Base-by-base conservation (phyloP, 2,113 vertebrate genomes). In the Brevimyrus niger region DNA sequence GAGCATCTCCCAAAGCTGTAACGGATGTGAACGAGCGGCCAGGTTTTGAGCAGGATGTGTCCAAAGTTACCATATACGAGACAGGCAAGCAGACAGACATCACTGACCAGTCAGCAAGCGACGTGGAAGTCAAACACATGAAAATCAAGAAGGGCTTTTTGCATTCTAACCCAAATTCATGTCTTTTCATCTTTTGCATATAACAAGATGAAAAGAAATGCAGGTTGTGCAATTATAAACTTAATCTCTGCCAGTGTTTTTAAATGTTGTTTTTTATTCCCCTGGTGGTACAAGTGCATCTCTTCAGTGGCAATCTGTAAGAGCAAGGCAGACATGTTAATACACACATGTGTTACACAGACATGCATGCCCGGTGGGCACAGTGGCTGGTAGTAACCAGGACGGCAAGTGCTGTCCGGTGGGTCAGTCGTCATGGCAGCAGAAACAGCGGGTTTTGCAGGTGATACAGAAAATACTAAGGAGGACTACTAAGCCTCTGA, bases 281-380 rank as follows among this genome's bases (percentile, higher is more conserved):
- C 88, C 55, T 92, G 44, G 92, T 88, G 91, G 93, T 91, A 91
- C 92, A 93, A 96, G 95, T 94, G 95, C 93, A 95, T 96, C 94
- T 95, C 95, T 92, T 94, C 94, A 91, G 92, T 92, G 95, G 94
- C 91, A 96, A 98, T 99, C 98, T 99, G 98, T 96, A 98, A 97
- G 96, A 97, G 98, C 98, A 99, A 98, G 97, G 98, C 98, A 99
- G 96, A 99, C 96, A 96, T 94, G 97, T 99, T 99, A 99, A 97
- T 96, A 95, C 86, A 91, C 82, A 95, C 92, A 92, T 46, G 85
- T 27, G 92, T 94, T 92, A 92, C 48, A 91, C 47, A 90, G 88
- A 93, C 91, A 88, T 94, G 92, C 65, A 87, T 53, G 91, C 92
- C 87, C 89, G 80, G 87, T 88, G 47, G 89, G 85, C 44, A 88